Evolutionary conservation across 2,113 vertebrate species (phyloP).

Genomic region (Nymphicus hollandicus): DNA sequence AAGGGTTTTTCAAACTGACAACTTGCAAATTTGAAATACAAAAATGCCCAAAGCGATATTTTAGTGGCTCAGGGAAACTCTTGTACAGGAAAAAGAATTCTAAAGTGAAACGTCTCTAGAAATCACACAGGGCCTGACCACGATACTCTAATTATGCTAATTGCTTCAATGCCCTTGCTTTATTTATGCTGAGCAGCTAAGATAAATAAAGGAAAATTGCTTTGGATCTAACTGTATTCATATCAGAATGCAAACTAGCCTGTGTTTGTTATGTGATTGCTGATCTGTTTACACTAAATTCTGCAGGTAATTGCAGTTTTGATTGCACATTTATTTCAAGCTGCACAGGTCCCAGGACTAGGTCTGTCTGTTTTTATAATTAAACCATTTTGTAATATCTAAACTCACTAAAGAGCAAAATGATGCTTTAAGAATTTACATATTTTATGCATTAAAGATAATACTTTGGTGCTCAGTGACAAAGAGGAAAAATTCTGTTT

Average conservation of each 20-base stretch:
- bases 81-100: conserved; percentile 78
- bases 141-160: conserved; percentile 99
- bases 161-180: conserved; percentile 99
- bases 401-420: conserved; percentile 89
- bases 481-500: conserved; percentile 69
- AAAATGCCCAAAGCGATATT: conserved; percentile 86
- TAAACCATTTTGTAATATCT: conserved; percentile 94
- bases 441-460: conserved; percentile 84
- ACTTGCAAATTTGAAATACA: conserved; percentile 88
- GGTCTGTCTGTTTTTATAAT: conserved; percentile 94
- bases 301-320: conserved; percentile 99
- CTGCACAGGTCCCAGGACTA: conserved; percentile 90
- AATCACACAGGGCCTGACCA: conserved; percentile 98
- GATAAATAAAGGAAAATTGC: conserved; percentile 99
- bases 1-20: conserved; percentile 86
- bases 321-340: conserved; percentile 98
- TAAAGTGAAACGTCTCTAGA: conserved; percentile 86
- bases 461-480: conserved; percentile 73
- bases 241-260: conserved; percentile 99
- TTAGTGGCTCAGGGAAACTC: conserved; percentile 82
- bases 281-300: conserved; percentile 99
- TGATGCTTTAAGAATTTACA: conserved; percentile 85
- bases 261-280: conserved; percentile 94
- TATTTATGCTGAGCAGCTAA: conserved; percentile 99
- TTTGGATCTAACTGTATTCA: conserved; percentile 99